Conservation (phyloP, 2,888 invertebrate species). For the Volucella inanis region DNA sequence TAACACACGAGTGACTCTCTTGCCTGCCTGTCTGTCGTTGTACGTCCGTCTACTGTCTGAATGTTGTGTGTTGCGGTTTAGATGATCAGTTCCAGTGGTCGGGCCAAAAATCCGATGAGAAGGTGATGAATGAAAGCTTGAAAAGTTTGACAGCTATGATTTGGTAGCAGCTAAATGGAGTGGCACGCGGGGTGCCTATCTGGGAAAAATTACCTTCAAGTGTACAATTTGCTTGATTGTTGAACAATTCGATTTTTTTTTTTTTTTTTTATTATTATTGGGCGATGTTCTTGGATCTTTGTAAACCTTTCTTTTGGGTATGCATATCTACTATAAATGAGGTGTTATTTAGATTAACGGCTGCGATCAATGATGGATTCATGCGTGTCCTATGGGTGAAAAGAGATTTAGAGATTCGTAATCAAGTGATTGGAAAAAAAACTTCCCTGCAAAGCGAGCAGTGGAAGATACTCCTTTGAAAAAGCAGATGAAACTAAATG, state of each 20-base stretch:
- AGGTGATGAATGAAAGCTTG: slow-evolving; percentile 69
- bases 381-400: slow-evolving; percentile 66
- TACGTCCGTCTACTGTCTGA: no score
- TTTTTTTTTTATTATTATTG: slow-evolving; percentile 1
- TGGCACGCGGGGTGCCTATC: slow-evolving; percentile 6
- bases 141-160: slow-evolving; percentile 73
- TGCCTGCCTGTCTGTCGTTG: no score
- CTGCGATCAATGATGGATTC: slow-evolving; percentile 65
- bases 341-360: slow-evolving; percentile 72
- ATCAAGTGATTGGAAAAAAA: slow-evolving; percentile 7
- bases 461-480: no score
- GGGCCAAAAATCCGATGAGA: slow-evolving; percentile 22
- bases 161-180: slow-evolving; percentile 41
- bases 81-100: slow-evolving; percentile 69
- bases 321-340: slow-evolving; percentile 68
- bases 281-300: slow-evolving; percentile 30
- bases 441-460: neutral
- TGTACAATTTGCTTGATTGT: slow-evolving; percentile 72
- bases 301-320: slow-evolving; percentile 57
- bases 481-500: no score
- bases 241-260: slow-evolving; percentile 38
- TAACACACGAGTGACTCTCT: no score
- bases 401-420: slow-evolving; percentile 26
- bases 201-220: slow-evolving; percentile 54
- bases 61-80: neutral